These are phyloP conservation scores for Cyclargus thomasi DNA, from an alignment of 1,140 invertebrate genomes.

Conservation along the genomic window DNA sequence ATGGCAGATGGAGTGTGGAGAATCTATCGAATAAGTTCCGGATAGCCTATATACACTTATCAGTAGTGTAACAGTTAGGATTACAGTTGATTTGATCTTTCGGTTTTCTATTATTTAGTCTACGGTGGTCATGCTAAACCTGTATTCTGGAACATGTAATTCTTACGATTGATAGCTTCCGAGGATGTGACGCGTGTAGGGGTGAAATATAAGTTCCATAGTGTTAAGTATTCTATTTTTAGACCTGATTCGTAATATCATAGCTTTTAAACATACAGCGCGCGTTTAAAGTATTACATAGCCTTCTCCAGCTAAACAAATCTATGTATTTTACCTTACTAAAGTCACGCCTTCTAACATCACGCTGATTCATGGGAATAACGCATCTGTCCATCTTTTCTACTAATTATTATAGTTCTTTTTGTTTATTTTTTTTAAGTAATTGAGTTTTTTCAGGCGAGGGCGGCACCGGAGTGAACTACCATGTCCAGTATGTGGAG, in stretches of 20 bases:
- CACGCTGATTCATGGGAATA: background rate
- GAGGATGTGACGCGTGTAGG: too few relatives aligned
- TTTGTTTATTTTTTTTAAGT: background rate
- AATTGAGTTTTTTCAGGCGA: constrained; percentile 49
- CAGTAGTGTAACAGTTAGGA: too few relatives aligned
- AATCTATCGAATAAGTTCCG: too few relatives aligned
- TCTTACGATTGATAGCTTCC: too few relatives aligned
- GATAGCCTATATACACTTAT: too few relatives aligned
- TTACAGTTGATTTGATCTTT: too few relatives aligned
- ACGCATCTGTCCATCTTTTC: background rate
- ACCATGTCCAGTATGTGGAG: constrained; percentile 83
- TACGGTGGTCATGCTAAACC: too few relatives aligned
- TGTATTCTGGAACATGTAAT: too few relatives aligned
- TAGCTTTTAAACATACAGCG: background rate
- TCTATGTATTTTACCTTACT: background rate
- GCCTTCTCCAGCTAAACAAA: background rate
- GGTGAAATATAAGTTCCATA: too few relatives aligned
- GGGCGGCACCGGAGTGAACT: constrained; percentile 71
- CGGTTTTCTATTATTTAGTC: too few relatives aligned
- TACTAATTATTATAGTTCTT: background rate
- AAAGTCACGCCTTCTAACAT: background rate
- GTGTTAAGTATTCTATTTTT: too few relatives aligned
- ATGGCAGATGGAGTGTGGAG: too few relatives aligned
- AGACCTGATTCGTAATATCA: background rate
- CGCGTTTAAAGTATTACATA: background rate